Conservation (phyloP, 2,113 vertebrate genomes). For the Muscicapa adusta region DNA sequence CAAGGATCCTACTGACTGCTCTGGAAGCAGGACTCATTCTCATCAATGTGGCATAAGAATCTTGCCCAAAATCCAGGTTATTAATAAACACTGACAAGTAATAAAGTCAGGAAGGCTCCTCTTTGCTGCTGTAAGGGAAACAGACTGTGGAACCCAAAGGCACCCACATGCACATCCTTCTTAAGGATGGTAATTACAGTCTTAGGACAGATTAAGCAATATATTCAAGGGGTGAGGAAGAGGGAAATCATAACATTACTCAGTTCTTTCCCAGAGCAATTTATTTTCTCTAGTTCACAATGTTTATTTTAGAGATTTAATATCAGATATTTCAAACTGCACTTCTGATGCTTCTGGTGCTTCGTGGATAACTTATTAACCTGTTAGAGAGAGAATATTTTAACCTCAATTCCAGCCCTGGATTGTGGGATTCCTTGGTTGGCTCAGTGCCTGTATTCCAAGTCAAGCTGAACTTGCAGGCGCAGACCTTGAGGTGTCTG, state of each 20-base stretch:
- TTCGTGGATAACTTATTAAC: conserved; percentile 26
- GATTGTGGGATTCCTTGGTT: background rate
- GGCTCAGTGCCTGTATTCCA: conserved; percentile 1
- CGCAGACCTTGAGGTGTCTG: conserved; percentile 24
- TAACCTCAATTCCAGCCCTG: background rate
- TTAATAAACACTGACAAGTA: background rate
- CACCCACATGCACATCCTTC: background rate
- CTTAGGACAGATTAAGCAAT: background rate
- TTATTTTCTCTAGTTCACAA: background rate
- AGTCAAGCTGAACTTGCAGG: background rate
- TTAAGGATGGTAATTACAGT: background rate
- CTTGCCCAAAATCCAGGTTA: background rate
- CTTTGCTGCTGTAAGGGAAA: background rate
- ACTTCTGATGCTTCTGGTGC: background rate
- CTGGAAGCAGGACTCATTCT: background rate
- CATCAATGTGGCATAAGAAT: background rate
- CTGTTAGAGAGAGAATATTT: background rate
- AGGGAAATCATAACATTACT: background rate
- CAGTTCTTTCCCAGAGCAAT: background rate
- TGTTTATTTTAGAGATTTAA: conserved; percentile 54
- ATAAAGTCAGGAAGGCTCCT: background rate
- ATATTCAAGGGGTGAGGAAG: background rate
- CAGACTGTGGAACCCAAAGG: background rate
- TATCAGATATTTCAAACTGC: conserved; percentile 7
- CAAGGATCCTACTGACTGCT: background rate